Percentiles rank a stretch among this genome's conserved stretches.
Evolutionary conservation across 2,113 vertebrate genomes (phyloP).

Genomic region (Anser cygnoides): DNA sequence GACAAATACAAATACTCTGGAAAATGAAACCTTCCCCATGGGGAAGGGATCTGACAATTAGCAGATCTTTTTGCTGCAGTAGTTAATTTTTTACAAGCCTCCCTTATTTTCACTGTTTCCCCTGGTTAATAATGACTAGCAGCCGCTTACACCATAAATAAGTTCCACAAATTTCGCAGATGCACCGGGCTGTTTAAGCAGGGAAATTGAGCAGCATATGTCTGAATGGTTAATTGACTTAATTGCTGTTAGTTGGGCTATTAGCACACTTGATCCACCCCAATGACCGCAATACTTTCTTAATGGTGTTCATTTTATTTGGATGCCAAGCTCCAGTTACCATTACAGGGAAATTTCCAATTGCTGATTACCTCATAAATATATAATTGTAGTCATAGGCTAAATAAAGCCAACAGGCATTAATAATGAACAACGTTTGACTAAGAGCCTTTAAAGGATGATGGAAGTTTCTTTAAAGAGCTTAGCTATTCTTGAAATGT

Average conservation of each 20-base stretch:
- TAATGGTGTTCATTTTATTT: conserved; percentile 79
- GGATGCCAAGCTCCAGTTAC: conserved; percentile 84
- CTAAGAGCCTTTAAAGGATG: conserved; percentile 57
- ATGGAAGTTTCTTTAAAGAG: conserved; percentile 60
- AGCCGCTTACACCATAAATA: conserved; percentile 67
- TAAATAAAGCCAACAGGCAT: conserved; percentile 77
- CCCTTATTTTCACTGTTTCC: conserved; percentile 39
- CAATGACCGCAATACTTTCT: conserved; percentile 80
- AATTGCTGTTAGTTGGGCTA: conserved; percentile 85
- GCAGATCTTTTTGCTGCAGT: conserved; percentile 11
- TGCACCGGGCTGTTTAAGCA: conserved; percentile 72
- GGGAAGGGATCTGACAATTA: conserved; percentile 43
- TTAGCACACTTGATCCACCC: conserved; percentile 86
- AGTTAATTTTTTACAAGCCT: conserved; percentile 60
- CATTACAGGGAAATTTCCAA: conserved; percentile 85
- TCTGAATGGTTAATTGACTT: conserved; percentile 86
- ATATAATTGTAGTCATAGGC: conserved; percentile 83
- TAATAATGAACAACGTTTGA: conserved; percentile 77
- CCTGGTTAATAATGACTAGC: conserved; percentile 55
- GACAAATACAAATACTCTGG: not conserved
- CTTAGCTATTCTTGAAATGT: conserved; percentile 72
- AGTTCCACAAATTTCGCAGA: conserved; percentile 71
- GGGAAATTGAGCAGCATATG: conserved; percentile 81
- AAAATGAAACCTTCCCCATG: not conserved
- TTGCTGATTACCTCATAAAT: conserved; percentile 87